Conservation (phyloP, 1,140 invertebrate genomes). For the Oedothorax gibbosus region DNA sequence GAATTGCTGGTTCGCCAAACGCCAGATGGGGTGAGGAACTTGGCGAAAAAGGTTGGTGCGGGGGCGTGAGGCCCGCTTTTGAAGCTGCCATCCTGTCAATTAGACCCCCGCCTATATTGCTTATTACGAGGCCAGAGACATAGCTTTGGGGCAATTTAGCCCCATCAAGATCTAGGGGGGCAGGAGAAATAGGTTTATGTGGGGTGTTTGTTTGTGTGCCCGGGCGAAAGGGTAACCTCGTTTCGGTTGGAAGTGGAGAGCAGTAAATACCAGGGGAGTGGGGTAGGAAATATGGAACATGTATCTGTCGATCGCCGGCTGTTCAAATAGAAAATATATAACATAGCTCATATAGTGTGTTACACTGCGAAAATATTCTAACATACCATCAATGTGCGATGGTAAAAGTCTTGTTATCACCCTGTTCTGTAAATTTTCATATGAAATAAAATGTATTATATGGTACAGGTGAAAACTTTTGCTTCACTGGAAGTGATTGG, state of each 20-base stretch:
- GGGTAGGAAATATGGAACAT: neutral
- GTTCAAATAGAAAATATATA: neutral
- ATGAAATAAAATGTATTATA: too few species aligned
- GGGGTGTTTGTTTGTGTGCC: constrained; percentile 51
- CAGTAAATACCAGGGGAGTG: constrained; percentile 48
- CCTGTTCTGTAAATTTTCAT: too few species aligned
- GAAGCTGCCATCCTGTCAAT: constrained; percentile 44
- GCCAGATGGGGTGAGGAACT: constrained; percentile 46
- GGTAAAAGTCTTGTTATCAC: too few species aligned
- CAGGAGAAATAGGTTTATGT: constrained; percentile 41
- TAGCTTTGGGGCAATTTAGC: constrained; percentile 59
- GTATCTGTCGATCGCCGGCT: neutral
- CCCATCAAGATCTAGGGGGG: constrained; percentile 32
- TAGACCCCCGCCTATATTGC: constrained; percentile 52
- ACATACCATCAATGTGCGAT: too few species aligned
- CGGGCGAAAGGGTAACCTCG: constrained; percentile 36
- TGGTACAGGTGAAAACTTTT: too few species aligned
- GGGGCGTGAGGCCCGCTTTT: constrained; percentile 24
- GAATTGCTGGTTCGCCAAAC: constrained; percentile 26
- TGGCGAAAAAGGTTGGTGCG: constrained; percentile 51
- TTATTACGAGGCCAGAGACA: constrained; percentile 45
- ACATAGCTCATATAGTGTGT: too few species aligned
- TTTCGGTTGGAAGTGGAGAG: constrained; percentile 42
- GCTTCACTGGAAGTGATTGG: too few species aligned
- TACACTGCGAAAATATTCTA: too few species aligned